Percentiles rank a stretch among this genome's conserved stretches.
Evolutionary conservation across 2,113 vertebrate species (phyloP).

Genomic region (Noturus placidus): DNA sequence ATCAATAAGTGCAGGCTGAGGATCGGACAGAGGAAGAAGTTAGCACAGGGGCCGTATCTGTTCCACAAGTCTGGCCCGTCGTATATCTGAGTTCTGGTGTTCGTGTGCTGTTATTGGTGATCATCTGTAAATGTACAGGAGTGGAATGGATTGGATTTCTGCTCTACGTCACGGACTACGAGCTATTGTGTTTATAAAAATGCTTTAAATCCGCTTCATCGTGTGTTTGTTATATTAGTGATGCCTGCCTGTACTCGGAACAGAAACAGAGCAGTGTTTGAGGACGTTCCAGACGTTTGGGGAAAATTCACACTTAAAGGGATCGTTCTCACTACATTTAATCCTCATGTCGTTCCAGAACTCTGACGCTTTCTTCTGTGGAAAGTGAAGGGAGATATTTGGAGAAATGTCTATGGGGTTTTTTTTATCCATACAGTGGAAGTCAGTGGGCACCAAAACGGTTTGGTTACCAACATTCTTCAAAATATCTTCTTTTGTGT

Average conservation of each 20-base stretch:
- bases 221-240: not conserved
- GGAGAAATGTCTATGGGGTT: too few relatives aligned
- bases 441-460: too few relatives aligned
- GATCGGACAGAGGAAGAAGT: constrained; percentile 54
- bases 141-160: not conserved
- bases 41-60: constrained; percentile 48
- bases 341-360: too few relatives aligned
- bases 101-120: not conserved
- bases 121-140: not conserved
- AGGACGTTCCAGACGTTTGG: not conserved
- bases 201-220: not conserved
- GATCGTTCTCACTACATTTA: too few relatives aligned
- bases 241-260: not conserved
- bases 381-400: not conserved
- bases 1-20: constrained; percentile 59
- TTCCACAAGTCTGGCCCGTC: constrained; percentile 50
- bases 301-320: not conserved
- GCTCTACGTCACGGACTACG: not conserved
- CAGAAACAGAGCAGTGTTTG: not conserved
- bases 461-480: too few relatives aligned
- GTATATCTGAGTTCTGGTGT: constrained; percentile 34
- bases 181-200: not conserved
- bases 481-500: too few relatives aligned
- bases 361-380: too few relatives aligned
- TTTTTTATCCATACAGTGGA: too few relatives aligned